Evolutionary conservation across 2,888 invertebrate genomes (phyloP), one percentile per base, ranked within the genome.

Genomic region (Polymixis flavicincta): DNA sequence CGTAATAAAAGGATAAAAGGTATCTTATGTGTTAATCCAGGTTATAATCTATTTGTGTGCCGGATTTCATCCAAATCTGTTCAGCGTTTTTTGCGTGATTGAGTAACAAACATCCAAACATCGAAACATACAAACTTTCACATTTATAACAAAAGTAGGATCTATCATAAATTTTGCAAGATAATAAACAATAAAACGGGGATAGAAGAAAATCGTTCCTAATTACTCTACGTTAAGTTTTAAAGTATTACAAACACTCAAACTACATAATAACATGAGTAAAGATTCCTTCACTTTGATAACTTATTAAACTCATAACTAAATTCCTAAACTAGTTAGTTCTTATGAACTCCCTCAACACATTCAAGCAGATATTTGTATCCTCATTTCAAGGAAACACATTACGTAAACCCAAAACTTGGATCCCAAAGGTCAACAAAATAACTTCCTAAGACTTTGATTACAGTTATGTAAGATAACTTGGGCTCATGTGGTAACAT

Each of bases 361-460:
- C 37, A 42, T 65, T 72, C 14, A 50, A 57, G 17, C 2, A 8
- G 42, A 83, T 57, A 66, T 83, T 72, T 71, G 72, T 81, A 69
- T 60, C 42, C 22, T 54, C 45, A 72, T 61, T 83, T 65, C 57
- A 50, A 42, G 55, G 68, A 28, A 71, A 71, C 52, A 37, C 32
- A 25, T 65, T 55, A 70, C 73, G 55, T 25, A 17, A 61, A 79
- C 68, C 84, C 60, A 9, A 84, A 81, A 80, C 84, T 84, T 80
- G 42, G 48, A 68, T 68, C 83, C 80, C 79, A 48, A 60, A 79
- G 84, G 72, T 68, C 79, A 55, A 60, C 59, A 69, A 70, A 80
- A 84, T 55, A 84, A 70, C 74, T 80, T 80, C 1, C 9, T 55
- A 32, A 73, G 57, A 64, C 66, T 69, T 84, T 70, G 74, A 67